Percentiles rank a stretch among this genome's conserved stretches.
Evolutionary conservation across 2,113 vertebrate genomes (phyloP).

Genomic region (Raphicerus campestris): DNA sequence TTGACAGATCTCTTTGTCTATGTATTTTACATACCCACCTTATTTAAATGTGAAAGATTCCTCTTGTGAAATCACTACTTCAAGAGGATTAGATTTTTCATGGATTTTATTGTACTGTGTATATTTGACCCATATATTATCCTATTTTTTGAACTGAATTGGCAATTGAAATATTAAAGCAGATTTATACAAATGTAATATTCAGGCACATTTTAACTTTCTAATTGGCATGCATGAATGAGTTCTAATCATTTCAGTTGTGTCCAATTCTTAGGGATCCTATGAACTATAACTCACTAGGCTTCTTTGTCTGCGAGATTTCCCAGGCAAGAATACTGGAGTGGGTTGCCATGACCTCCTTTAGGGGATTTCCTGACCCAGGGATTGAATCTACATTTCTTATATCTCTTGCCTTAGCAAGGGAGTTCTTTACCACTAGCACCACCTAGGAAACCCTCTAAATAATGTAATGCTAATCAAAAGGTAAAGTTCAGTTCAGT

Average conservation of each 20-base stretch:
- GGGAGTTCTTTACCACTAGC: not conserved
- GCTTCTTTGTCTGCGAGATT: not conserved
- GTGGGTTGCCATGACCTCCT: not conserved
- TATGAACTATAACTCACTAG: not conserved
- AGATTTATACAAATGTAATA: not conserved
- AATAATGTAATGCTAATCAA: not conserved
- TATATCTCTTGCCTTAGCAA: not conserved
- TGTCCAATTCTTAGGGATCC: not conserved
- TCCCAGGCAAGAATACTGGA: not conserved
- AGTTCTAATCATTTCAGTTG: not conserved
- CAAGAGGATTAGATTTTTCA: not conserved
- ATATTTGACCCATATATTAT: not conserved
- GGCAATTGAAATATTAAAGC: not conserved
- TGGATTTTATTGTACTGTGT: not conserved
- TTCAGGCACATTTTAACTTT: not conserved
- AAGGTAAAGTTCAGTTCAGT: not conserved
- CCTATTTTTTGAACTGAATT: not conserved
- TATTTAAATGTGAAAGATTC: constrained; percentile 11
- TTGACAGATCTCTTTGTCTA: constrained; percentile 45
- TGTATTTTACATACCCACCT: constrained; percentile 2
- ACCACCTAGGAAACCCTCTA: not conserved
- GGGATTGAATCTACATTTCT: not conserved
- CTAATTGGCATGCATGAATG: not conserved
- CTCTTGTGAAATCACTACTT: not conserved
- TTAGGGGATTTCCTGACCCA: not conserved